phyloP scores from a whole-genome alignment of 2,888 invertebrate genomes.

The Pseudoips prasinana region DNA sequence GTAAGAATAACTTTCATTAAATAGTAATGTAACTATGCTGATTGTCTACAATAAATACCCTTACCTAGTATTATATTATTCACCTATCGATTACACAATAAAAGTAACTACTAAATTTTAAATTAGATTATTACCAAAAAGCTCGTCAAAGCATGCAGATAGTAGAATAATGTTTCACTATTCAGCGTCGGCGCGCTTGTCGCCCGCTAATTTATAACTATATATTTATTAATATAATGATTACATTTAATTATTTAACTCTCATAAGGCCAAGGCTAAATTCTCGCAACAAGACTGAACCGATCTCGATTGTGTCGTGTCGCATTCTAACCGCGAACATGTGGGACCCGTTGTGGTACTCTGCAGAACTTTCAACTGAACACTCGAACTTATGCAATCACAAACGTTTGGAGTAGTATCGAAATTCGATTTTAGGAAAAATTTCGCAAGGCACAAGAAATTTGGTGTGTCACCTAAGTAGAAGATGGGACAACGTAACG shows the following conservation, averaged over 20 bases:
- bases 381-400: constrained; percentile 38
- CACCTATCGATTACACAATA: constrained; percentile 78
- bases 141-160: constrained; percentile 82
- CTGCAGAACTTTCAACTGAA: constrained; percentile 33
- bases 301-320: constrained; percentile 64
- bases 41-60: constrained; percentile 80
- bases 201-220: constrained; percentile 65
- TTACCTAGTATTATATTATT: constrained; percentile 75
- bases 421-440: constrained; percentile 42
- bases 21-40: constrained; percentile 76
- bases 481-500: constrained; percentile 31
- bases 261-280: constrained; percentile 83
- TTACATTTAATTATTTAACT: constrained; percentile 78
- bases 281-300: constrained; percentile 80
- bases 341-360: constrained; percentile 36
- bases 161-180: constrained; percentile 77
- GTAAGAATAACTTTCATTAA: constrained; percentile 73
- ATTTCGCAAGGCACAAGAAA: constrained; percentile 76
- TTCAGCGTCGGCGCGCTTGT: constrained; percentile 69
- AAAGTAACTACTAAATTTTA: constrained; percentile 78
- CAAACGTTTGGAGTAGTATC: constrained; percentile 41
- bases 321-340: constrained; percentile 50
- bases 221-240: constrained; percentile 66
- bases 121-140: constrained; percentile 82
- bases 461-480: constrained; percentile 53